Evolutionary conservation across 2,888 invertebrate genomes (phyloP), one percentile per base, ranked within the genome.

Genomic region (Yponomeuta cagnagella): DNA sequence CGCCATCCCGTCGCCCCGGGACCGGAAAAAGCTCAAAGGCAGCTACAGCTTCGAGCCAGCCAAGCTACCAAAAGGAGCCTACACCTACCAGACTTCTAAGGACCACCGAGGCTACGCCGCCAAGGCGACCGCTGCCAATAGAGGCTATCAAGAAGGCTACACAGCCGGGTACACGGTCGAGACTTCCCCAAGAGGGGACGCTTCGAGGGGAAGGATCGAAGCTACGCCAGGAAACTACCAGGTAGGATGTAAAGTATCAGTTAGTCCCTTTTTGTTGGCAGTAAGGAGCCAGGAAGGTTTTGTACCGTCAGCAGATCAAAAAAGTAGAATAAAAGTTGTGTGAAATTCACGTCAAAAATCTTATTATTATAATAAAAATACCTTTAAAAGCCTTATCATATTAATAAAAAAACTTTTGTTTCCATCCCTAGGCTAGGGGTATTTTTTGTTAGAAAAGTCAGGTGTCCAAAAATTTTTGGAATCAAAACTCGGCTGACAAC

Each of bases 1-100:
- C 70, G 72, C 69, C 71, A 72, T 64, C 67, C 73, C 72, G 69
- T 73, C 76, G 74, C 75, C 75, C 74, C 75, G 78, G 73, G 74
- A 72, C 77, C 72, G 33, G 10, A 67, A 33, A 37, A 33, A 43
- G 37, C 31, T 67, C 15, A 30, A 68, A 23, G 68, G 68, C 23
- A 52, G 68, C 31, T 68, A 30, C 52, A 52, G 48, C 48, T 68
- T 52, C 52, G 68, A 68, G 52, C 52, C 52, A 58, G 52, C 52
- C 15, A 58, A 58, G 15, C 52, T 58, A 15, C 52, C 52, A 5
- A 58, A 58, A 58, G 52, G 52, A 12, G 52, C 52, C 15, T 58
- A 58, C 52, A 58, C 52, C 52, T 58, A 58, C 52, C 52, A 58
- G 52, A 58, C 52, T 15, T 5, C 52, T 58, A 58, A 58, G 52